Percentiles rank a stretch among this genome's conserved stretches.
Evolutionary conservation across 2,113 vertebrate genomes (phyloP).

Genomic region (Ochotona curzoniae): DNA sequence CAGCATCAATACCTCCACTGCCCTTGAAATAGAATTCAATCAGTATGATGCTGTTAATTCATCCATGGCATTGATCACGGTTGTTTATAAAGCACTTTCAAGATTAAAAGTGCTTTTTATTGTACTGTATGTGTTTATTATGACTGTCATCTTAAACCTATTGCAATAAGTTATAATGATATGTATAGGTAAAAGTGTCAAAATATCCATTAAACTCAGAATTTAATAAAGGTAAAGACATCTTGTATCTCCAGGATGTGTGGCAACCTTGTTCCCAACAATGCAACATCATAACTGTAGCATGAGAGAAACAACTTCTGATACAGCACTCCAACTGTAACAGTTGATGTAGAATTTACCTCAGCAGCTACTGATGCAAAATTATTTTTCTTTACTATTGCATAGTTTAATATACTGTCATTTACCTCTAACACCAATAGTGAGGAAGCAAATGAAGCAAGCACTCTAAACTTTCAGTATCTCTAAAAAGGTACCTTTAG

Average conservation of each 20-base stretch:
- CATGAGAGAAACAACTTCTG: not conserved
- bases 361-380: not conserved
- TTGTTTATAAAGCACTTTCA: constrained; percentile 73
- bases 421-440: not conserved
- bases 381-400: not conserved
- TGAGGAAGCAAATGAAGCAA: not conserved
- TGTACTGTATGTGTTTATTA: constrained; percentile 69
- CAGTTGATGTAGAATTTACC: not conserved
- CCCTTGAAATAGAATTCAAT: constrained; percentile 66
- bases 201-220: constrained; percentile 65
- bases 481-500: not conserved
- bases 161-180: constrained; percentile 64
- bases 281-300: not conserved
- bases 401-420: not conserved
- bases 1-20: not conserved
- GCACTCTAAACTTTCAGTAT: not conserved
- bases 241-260: not conserved
- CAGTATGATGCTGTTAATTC: constrained; percentile 40
- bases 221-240: constrained; percentile 57
- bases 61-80: constrained; percentile 63
- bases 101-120: constrained; percentile 74
- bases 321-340: too few relatives aligned
- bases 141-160: constrained; percentile 63
- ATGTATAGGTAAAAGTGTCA: constrained; percentile 56
- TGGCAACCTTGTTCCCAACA: not conserved